Percentiles rank a stretch among this genome's conserved stretches.
These are phyloP conservation scores for Thecocarcelia acutangulata DNA, from an alignment of 2,888 invertebrate genomes.

Conservation along the genomic window DNA sequence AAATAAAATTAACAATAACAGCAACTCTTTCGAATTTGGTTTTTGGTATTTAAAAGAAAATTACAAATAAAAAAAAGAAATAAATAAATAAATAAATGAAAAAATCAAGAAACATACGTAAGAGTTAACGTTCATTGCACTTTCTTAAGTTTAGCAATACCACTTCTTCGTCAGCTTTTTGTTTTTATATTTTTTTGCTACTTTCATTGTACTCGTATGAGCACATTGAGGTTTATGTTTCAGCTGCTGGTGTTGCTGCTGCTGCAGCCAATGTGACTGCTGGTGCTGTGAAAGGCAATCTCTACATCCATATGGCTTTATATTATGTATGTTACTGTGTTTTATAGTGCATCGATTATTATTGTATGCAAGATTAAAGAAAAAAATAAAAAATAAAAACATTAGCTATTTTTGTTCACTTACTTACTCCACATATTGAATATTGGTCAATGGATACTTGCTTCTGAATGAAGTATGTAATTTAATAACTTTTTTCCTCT, in stretches of 20 bases:
- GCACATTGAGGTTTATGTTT: slow-evolving; percentile 29
- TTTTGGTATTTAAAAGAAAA: slow-evolving; percentile 43
- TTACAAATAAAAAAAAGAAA: slow-evolving; percentile 19
- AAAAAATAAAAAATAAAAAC: slow-evolving; percentile 25
- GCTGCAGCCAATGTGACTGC: too few species aligned
- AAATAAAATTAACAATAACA: slow-evolving; percentile 36
- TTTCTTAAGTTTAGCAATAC: slow-evolving; percentile 63
- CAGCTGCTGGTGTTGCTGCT: slow-evolving; percentile 10
- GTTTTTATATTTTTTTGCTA: background rate
- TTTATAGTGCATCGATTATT: slow-evolving; percentile 16
- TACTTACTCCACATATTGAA: slow-evolving; percentile 27
- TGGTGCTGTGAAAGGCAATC: slow-evolving; percentile 61
- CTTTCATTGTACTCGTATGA: too few species aligned
- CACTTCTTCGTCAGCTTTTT: slow-evolving; percentile 34
- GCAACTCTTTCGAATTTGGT: slow-evolving; percentile 33
- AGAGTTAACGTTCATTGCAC: slow-evolving; percentile 68
- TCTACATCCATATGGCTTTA: slow-evolving; percentile 5
- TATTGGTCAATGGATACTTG: slow-evolving; percentile 60
- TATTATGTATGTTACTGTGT: slow-evolving; percentile 48
- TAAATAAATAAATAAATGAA: background rate
- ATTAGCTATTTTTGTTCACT: slow-evolving; percentile 26
- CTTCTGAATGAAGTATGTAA: slow-evolving; percentile 29
- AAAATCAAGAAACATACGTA: slow-evolving; percentile 53
- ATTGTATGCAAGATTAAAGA: slow-evolving; percentile 13
- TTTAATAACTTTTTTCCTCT: slow-evolving; percentile 20